Conservation (phyloP, 1,140 invertebrate species). For the Whitmania pigra region DNA sequence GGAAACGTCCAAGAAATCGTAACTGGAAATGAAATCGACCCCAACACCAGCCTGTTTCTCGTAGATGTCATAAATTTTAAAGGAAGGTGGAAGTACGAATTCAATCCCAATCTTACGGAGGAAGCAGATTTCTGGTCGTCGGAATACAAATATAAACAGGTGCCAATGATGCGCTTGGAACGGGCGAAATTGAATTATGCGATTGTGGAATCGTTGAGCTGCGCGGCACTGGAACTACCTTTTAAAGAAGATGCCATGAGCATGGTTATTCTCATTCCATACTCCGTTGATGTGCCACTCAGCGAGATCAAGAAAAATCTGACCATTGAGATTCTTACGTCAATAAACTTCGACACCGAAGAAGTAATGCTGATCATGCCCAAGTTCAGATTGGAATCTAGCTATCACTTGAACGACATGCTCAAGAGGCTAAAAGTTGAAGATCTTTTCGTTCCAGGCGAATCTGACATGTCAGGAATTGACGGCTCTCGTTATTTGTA, state of each 20-base stretch:
- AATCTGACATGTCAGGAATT: conserved; percentile 32
- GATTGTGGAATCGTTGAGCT: conserved; percentile 25
- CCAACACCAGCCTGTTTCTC: background rate
- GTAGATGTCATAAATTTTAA: background rate
- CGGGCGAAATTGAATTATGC: background rate
- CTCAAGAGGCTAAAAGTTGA: conserved; percentile 36
- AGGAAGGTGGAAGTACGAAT: background rate
- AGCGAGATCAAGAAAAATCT: conserved; percentile 44
- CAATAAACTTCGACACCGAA: conserved; percentile 24
- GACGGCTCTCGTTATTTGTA: conserved; percentile 26
- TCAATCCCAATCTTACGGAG: background rate
- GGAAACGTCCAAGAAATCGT: conserved; percentile 4
- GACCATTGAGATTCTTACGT: conserved; percentile 41
- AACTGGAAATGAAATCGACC: background rate
- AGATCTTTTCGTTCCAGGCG: conserved; percentile 25
- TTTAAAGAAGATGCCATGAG: conserved; percentile 52
- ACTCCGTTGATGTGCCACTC: conserved; percentile 31
- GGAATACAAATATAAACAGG: no score
- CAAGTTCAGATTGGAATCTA: conserved; percentile 33
- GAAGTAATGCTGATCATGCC: conserved; percentile 32
- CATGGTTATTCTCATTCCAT: conserved; percentile 62
- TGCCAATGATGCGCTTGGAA: background rate
- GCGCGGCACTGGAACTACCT: conserved; percentile 56
- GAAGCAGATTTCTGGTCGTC: background rate
- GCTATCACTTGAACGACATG: conserved; percentile 29